A percentile compares a stretch with the other conserved stretches of the same genome.
These are phyloP conservation scores for Tenthredo scrophulariae DNA, from an alignment of 2,888 invertebrate genomes.

Conservation along the genomic window DNA sequence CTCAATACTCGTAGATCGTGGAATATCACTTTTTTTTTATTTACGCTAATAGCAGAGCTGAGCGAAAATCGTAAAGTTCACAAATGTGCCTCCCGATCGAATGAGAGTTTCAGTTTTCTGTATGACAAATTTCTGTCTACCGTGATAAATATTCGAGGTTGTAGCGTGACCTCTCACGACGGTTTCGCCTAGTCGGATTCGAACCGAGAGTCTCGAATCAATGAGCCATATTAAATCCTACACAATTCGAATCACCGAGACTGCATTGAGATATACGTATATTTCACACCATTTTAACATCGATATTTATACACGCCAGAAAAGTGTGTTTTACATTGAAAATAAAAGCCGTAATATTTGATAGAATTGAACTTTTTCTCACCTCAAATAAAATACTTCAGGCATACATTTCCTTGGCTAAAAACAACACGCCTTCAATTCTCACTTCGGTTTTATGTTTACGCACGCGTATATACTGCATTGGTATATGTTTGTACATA, in stretches of 20 bases:
- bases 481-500: too few species aligned
- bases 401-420: background rate
- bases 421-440: background rate
- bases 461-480: background rate
- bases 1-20: background rate
- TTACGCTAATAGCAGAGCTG: background rate
- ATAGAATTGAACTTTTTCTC: background rate
- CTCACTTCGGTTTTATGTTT: constrained; percentile 8
- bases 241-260: background rate
- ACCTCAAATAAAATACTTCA: background rate
- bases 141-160: background rate
- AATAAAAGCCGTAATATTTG: background rate
- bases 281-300: background rate
- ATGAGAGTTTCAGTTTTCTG: background rate
- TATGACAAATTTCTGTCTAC: background rate
- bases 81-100: background rate
- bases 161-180: background rate
- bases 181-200: background rate
- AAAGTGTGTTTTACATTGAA: background rate
- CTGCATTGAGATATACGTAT: background rate
- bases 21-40: background rate
- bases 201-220: background rate
- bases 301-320: background rate
- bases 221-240: background rate
- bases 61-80: background rate